A percentile compares a stretch with the other conserved stretches of the same genome.
Conservation (phyloP, 2,888 invertebrate species). For the Tridacna gigas region DNA sequence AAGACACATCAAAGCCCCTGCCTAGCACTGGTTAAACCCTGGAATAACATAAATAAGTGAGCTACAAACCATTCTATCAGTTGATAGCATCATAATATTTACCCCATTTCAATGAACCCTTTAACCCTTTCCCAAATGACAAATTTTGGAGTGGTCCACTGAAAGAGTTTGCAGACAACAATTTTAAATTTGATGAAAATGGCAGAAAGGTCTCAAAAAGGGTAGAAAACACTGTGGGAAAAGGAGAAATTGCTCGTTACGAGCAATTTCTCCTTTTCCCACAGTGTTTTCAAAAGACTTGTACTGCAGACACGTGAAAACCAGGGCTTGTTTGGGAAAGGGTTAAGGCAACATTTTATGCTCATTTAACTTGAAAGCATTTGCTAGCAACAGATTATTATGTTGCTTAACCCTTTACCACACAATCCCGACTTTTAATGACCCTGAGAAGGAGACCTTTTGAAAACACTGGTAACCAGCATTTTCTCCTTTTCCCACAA, state of each 20-base stretch:
- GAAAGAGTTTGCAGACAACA: neutral
- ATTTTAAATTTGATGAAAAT: too few relatives aligned
- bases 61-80: neutral
- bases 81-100: neutral
- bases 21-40: neutral
- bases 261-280: slow-evolving; percentile 1
- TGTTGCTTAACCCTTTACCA: too few relatives aligned
- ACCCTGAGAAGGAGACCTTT: too few relatives aligned
- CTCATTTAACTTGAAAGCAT: too few relatives aligned
- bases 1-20: neutral
- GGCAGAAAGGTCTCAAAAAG: too few relatives aligned
- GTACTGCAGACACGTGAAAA: too few relatives aligned
- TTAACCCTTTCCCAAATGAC: neutral
- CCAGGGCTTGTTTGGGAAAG: too few relatives aligned
- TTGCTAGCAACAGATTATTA: too few relatives aligned
- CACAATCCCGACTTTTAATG: too few relatives aligned
- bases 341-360: too few relatives aligned
- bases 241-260: slow-evolving; percentile 12
- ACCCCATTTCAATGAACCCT: neutral
- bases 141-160: neutral
- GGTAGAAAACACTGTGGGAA: neutral
- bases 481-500: too few relatives aligned
- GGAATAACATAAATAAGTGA: neutral
- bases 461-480: too few relatives aligned
- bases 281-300: slow-evolving; percentile 15